Base-by-base conservation (phyloP, 2,113 vertebrate species). In the Aspidoscelis tigris region DNA sequence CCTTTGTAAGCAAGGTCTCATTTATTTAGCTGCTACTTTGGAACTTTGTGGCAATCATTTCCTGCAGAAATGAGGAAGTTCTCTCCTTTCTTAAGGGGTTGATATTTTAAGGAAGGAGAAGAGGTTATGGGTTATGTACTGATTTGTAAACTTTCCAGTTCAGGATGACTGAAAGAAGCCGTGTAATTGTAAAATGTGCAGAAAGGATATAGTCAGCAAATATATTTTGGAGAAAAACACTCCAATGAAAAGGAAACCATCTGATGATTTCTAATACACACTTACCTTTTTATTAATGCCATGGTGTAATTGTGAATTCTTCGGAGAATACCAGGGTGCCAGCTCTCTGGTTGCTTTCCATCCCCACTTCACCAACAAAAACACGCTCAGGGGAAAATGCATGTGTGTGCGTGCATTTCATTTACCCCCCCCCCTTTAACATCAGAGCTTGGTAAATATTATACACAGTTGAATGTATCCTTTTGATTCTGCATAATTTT, bases 11-110 rank as follows among this genome's bases (percentile, higher is more conserved):
- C 73, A 22, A 2, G 12, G 74, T 90, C 72, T 82, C 78, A 65
- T 90, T 92, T 93, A 84, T 86, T 92, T 94, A 92, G 82, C 81
- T 92, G 81, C 82, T 84, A 91, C 71, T 82, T 87, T 75, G 88
- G 82, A 92, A 90, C 81, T 75, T 81, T 77, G 89, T 89, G 85
- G 86, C 82, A 80, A 92, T 90, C 78, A 86, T 91, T 91, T 89
- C 71, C 88, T 85, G 77, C 58, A 84, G 85, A 93, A 94, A 90
- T 16, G 61, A 87, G 81, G 43, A 14, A 77, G 26, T 79, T 85
- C 76, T 85, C 69, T 47, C 44, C 82, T 88, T 92, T 94, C 85
- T 66, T 87, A 89, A 91, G 76, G 78, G 64, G 53, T 47, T 85
- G 89, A 89, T 88, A 88, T 88, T 71, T 84, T 89, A 61, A 87